Evolutionary conservation across 2,888 invertebrate genomes (phyloP), one percentile per base, ranked within the genome.

Genomic region (Arge pagana): DNA sequence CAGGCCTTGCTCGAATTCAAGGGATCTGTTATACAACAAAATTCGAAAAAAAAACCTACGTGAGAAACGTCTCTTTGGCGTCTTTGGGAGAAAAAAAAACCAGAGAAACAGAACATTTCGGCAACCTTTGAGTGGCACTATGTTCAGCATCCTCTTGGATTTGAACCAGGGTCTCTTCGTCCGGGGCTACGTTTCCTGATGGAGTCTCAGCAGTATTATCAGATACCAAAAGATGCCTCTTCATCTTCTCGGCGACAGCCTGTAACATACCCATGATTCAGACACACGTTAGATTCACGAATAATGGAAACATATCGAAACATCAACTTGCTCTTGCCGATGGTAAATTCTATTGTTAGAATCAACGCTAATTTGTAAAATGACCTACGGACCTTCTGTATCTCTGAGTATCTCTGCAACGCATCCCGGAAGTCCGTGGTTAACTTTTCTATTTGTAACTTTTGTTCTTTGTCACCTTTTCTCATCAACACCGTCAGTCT

Each of bases 401-500:
- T 82, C 15, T 82, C 77, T 39, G 89, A 85, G 72, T 92, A 93
- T 70, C 85, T 85, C 57, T 86, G 85, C 13, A 93, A 81, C 2
- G 91, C 85, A 59, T 89, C 89, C 58, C 85, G 84, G 73, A 94
- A 95, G 65, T 90, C 90, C 63, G 86, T 87, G 8, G 89, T 90
- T 10, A 95, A 82, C 65, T 91, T 85, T 63, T 92, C 92, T 49
- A 91, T 84, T 76, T 93, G 92, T 58, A 95, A 78, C 68, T 88
- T 90, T 72, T 90, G 89, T 53, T 88, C 86, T 62, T 89, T 89
- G 71, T 90, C 88, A 0, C 87, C 87, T 57, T 84, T 82, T 10
- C 86, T 80, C 45, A 88, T 87, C 18, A 89, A 81, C 6, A 83
- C 82, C 28, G 86, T 87, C 18, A 93, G 78, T 54, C 87, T 82